Conservation (phyloP, 2,888 invertebrate species). For the Philereme vetulata region DNA sequence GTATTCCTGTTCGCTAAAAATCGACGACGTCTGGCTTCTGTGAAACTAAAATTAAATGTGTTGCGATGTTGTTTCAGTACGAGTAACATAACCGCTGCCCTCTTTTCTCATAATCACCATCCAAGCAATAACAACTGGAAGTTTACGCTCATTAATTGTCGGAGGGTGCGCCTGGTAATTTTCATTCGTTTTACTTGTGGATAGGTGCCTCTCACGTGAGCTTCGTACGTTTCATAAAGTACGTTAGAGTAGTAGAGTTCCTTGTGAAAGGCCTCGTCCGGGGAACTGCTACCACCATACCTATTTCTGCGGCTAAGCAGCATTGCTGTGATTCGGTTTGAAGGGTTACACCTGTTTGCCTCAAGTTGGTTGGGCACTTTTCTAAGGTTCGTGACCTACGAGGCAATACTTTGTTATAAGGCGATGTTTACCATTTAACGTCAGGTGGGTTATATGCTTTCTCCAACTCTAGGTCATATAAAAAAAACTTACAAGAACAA, state of each 20-base stretch:
- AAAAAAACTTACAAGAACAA: too few species aligned
- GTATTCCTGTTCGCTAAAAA: background rate
- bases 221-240: conserved; percentile 5
- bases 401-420: too few species aligned
- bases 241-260: background rate
- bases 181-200: conserved; percentile 27
- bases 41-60: background rate
- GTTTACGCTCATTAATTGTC: conserved; percentile 67
- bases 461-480: too few species aligned
- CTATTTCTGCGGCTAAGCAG: too few species aligned
- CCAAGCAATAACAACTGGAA: conserved; percentile 55
- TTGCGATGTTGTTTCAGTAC: background rate
- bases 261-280: conserved; percentile 1
- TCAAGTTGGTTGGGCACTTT: too few species aligned
- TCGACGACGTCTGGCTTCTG: background rate
- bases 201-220: conserved; percentile 14
- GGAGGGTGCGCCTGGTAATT: conserved; percentile 42
- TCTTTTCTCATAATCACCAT: conserved; percentile 13
- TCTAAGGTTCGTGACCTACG: too few species aligned
- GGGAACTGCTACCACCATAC: too few species aligned
- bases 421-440: too few species aligned
- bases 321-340: too few species aligned
- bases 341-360: too few species aligned
- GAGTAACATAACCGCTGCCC: conserved; percentile 12
- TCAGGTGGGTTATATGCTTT: too few species aligned